Base-by-base conservation (phyloP, 2,797 vertebrate genomes). In the Pitangus sulphuratus region DNA sequence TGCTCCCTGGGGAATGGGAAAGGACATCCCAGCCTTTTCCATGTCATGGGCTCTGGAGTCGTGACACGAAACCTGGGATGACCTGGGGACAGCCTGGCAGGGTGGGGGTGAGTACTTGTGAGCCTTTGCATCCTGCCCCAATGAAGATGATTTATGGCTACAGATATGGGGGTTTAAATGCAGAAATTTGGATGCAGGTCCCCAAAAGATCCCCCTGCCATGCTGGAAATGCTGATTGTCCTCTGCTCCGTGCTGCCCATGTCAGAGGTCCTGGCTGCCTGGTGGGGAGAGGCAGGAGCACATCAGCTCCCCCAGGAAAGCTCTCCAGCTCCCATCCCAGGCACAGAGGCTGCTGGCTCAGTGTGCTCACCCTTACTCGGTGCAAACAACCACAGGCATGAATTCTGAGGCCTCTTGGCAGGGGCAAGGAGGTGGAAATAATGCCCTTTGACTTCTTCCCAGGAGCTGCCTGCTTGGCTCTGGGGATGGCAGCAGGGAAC, bases 371-470 rank as follows among this genome's bases (percentile, higher is more conserved):
- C 54, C 80, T 60, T 31, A 16, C 62, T 87, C 22, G 18, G 15
- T 5, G 12, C 21, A 35, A 37, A 51, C 1, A 3, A 40, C 42
- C 21, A 37, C 20, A 48, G 68, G 62, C 44, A n/a, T 62, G 87
- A 70, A 91, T 78, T 48, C 31, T 5, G 12, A 92, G 84, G 62
- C 62, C 24, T 47, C 66, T 84, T 12, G 15, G 54, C 74, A 51
- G 58, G 0, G 1, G 28, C 78, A 84, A 58, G 42, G 50, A 87
- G 56, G 25, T 64, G 84, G 78, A 94, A 96, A 72, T 93, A 90
- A 93, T 50, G 42, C 25, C 18, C 57, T 86, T 86, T 89, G 74
- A 89, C 86, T 92, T 90, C 54, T 69, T 65, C 22, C 10, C 70
- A 39, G 50, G 68, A 30, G 75, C 70, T 93, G 81, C 25, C 56